Base-by-base conservation (phyloP, 2,888 invertebrate species). In the Clistopyga incitator region DNA sequence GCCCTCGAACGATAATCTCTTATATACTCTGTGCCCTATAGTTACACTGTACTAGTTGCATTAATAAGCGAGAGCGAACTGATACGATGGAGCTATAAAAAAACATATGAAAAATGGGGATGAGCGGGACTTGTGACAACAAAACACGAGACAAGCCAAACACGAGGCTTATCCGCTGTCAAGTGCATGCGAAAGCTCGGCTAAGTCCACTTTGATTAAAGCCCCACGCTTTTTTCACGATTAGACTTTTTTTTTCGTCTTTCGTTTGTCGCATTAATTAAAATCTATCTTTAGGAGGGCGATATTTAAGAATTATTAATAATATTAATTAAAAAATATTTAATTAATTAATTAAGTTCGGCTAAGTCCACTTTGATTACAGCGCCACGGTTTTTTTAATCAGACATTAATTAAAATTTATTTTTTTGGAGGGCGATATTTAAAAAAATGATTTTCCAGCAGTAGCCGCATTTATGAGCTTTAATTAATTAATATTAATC, bases 1-100 rank as follows among this genome's bases (percentile, higher is more conserved):
- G 78, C 52, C 74, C 47, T 68, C 78, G 61, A 64, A 82, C 52
- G 67, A 67, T 38, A 61, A 78, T 42, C 72, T 54, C 64, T 65
- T 52, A 34, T 20, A 59, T 34, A 25, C 42, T 47, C 78, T 25
- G 10, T 59, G n/a, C 50, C 29, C 29, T 29, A 29, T 34, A 59
- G 25, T 54, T 3, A 61, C 54, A 59, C 71, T 59, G n/a, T 23
- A 56, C 25, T 47, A 59, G 59, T 47, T 61, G 61, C 72, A 74
- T 74, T 74, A 74, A 74, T 74, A 59, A 59, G 59, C 45, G 72
- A 74, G 64, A 64, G 38, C 38, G 34, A 64, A 10, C 11, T 38
- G 64, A 64, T 64, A 64, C 64, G 64, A 64, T 38, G 42, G 20
- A 64, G 38, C 64, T 11, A 64, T 64, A 38, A 64, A 64, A 34